Evolutionary conservation across 2,113 vertebrate genomes (phyloP).

Genomic region (Lagopus leucura): DNA sequence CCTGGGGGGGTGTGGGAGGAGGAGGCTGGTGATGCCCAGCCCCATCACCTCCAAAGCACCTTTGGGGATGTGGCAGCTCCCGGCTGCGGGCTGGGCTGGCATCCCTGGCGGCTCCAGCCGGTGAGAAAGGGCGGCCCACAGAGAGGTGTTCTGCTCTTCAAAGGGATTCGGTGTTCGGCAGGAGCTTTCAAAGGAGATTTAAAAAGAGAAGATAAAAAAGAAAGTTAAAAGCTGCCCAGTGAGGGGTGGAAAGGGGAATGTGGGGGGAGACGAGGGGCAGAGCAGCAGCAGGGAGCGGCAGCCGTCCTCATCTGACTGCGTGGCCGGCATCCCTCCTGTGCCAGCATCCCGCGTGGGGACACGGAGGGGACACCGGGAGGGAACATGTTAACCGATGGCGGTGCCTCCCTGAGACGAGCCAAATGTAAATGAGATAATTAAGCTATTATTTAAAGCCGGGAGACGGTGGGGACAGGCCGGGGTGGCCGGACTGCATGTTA

Average conservation of each 20-base stretch:
- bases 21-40: not conserved
- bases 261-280: slow-evolving; percentile 47
- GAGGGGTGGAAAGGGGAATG: slow-evolving; percentile 46
- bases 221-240: slow-evolving; percentile 65
- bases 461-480: slow-evolving; percentile 67
- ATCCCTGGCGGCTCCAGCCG: slow-evolving; percentile 3
- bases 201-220: slow-evolving; percentile 64
- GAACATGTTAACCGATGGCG: slow-evolving; percentile 77
- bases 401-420: slow-evolving; percentile 74
- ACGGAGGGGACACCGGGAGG: slow-evolving; percentile 56
- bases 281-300: not conserved
- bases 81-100: not conserved
- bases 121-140: slow-evolving; percentile 64
- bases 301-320: not conserved
- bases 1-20: not conserved
- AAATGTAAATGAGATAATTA: slow-evolving; percentile 83
- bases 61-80: not conserved
- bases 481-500: slow-evolving; percentile 64
- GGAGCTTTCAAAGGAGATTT: slow-evolving; percentile 63
- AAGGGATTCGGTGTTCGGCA: slow-evolving; percentile 51
- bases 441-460: slow-evolving; percentile 78
- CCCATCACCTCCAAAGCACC: not conserved
- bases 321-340: not conserved
- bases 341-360: not conserved
- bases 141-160: slow-evolving; percentile 61